Evolutionary conservation across 2,888 invertebrate genomes (phyloP).

Genomic region (Caenorhabditis sp.): DNA sequence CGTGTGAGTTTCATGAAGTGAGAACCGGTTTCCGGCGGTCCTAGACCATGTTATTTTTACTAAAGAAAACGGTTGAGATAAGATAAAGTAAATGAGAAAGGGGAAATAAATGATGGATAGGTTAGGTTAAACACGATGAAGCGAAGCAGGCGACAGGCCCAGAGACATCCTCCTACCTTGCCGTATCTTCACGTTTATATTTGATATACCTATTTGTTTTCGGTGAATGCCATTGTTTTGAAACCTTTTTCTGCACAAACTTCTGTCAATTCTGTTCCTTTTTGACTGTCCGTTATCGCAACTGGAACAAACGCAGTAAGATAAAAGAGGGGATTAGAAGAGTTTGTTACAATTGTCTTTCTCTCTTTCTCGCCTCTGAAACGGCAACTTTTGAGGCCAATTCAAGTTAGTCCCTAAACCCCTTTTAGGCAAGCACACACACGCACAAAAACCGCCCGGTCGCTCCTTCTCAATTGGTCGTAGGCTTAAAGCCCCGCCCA

Average conservation of each 20-base stretch:
- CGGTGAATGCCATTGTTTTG: not conserved
- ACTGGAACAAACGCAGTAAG: not conserved
- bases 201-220: not conserved
- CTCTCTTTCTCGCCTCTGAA: conserved; percentile 11
- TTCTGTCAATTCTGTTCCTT: conserved; percentile 1
- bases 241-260: not conserved
- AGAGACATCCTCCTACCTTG: conserved; percentile 9
- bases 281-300: not conserved
- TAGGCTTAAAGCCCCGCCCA: conserved; percentile 60
- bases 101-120: conserved; percentile 57
- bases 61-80: conserved; percentile 57
- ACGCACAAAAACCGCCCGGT: conserved; percentile 30
- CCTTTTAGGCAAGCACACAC: conserved; percentile 28
- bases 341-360: conserved; percentile 18
- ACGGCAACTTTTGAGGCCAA: conserved; percentile 45
- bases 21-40: conserved; percentile 42
- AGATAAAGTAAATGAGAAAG: conserved; percentile 44
- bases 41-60: conserved; percentile 59
- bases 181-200: conserved; percentile 15
- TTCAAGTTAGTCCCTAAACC: conserved; percentile 35
- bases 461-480: conserved; percentile 64
- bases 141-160: conserved; percentile 27
- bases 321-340: conserved; percentile 17
- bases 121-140: conserved; percentile 49
- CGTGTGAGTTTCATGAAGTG: conserved; percentile 41